These are phyloP conservation scores for Tetrax tetrax DNA, from an alignment of 2,113 vertebrate species.

Conservation along the genomic window DNA sequence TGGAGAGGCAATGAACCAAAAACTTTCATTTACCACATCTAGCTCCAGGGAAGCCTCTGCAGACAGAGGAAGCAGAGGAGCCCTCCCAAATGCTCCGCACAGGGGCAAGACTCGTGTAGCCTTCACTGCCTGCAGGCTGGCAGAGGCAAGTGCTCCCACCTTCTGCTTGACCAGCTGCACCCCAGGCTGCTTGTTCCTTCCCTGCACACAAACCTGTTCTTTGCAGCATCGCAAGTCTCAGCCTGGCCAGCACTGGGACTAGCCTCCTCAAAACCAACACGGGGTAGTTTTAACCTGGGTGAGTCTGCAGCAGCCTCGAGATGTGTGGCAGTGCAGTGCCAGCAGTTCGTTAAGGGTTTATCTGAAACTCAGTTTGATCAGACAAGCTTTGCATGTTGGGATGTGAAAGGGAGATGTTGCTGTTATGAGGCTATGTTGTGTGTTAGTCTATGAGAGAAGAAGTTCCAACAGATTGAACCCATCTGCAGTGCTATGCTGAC, in stretches of 20 bases:
- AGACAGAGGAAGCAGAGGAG: background rate
- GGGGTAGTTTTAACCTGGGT: background rate
- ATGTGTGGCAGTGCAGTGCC: background rate
- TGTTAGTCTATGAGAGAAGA: background rate
- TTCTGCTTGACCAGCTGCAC: background rate
- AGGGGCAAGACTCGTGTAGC: fast-evolving
- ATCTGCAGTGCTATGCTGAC: background rate
- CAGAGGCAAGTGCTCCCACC: background rate
- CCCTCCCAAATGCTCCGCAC: background rate
- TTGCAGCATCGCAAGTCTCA: background rate
- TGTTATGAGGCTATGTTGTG: fast-evolving
- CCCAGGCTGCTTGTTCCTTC: background rate
- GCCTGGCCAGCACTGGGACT: background rate
- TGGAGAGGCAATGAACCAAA: background rate
- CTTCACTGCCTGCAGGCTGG: background rate
- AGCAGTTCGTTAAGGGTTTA: background rate
- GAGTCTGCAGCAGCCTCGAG: background rate
- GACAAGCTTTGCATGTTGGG: background rate
- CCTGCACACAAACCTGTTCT: background rate
- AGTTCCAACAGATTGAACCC: background rate
- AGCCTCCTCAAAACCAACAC: background rate
- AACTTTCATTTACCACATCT: background rate
- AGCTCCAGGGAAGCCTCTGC: background rate
- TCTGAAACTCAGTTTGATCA: background rate
- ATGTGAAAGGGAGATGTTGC: background rate